Conservation (phyloP, 92 coral and sea anemone genomes). For the Isaurus tuberculatus region DNA sequence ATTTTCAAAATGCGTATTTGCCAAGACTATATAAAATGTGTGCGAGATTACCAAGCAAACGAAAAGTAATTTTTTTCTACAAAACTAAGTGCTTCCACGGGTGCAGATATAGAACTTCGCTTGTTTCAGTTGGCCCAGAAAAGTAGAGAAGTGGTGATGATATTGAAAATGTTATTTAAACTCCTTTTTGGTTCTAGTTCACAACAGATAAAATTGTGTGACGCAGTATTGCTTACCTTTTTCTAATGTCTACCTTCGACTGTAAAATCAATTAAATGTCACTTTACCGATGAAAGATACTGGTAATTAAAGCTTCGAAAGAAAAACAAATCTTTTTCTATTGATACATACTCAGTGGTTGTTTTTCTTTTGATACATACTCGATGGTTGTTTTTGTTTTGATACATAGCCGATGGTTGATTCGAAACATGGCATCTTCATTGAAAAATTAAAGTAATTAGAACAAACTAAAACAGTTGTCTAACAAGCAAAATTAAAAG, state of each 20-base stretch:
- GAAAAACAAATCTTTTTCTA: not conserved
- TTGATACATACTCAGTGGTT: no score
- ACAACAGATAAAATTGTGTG: conserved; percentile 11
- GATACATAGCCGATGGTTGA: no score
- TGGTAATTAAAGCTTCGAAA: not conserved
- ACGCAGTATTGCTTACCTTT: conserved; percentile 15
- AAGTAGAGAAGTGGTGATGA: not conserved
- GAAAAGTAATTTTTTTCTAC: not conserved
- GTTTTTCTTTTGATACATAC: not conserved
- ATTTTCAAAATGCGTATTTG: not conserved
- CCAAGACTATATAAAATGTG: not conserved
- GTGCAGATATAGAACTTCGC: conserved; percentile 15
- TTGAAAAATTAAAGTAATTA: not conserved
- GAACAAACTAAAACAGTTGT: not conserved
- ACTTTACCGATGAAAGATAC: conserved; percentile 10
- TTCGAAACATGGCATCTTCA: not conserved
- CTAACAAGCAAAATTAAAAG: not conserved
- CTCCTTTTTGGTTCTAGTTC: not conserved
- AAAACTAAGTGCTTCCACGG: conserved; percentile 1
- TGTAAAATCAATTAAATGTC: not conserved
- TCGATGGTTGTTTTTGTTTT: not conserved
- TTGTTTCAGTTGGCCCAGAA: conserved; percentile 26
- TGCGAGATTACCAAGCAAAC: not conserved
- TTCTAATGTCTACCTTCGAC: conserved; percentile 13
- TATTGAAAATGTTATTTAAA: not conserved